A percentile compares a stretch with the other conserved stretches of the same genome.
These are phyloP conservation scores for Hyphantria cunea DNA, from an alignment of 1,140 invertebrate genomes.

Conservation along the genomic window DNA sequence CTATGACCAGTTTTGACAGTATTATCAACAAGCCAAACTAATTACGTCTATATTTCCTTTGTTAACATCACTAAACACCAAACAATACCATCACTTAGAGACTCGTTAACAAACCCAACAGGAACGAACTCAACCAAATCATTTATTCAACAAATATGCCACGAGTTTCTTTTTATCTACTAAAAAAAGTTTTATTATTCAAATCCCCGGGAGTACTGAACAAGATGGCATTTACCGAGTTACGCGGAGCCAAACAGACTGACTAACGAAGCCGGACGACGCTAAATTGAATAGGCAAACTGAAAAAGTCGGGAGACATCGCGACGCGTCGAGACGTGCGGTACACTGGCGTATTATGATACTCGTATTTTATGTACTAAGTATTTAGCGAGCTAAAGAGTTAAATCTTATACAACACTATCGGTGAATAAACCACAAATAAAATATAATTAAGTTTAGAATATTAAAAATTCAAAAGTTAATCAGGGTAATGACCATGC, in stretches of 20 bases:
- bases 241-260: constrained; percentile 22
- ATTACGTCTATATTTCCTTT: too few relatives aligned
- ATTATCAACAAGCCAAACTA: too few relatives aligned
- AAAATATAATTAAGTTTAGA: too few relatives aligned
- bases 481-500: too few relatives aligned
- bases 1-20: too few relatives aligned
- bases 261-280: constrained; percentile 28
- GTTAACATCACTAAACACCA: not conserved
- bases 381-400: too few relatives aligned
- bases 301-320: not conserved
- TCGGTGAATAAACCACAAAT: too few relatives aligned
- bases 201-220: constrained; percentile 20
- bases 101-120: not conserved
- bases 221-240: constrained; percentile 27
- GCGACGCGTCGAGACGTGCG: not conserved
- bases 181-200: constrained; percentile 27
- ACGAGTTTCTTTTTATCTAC: constrained; percentile 7
- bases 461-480: too few relatives aligned
- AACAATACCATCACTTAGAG: not conserved
- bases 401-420: too few relatives aligned
- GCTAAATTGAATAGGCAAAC: constrained; percentile 28
- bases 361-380: too few relatives aligned
- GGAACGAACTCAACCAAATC: not conserved
- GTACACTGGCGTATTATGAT: too few relatives aligned
- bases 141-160: constrained; percentile 13